Base-by-base conservation (phyloP, 2,113 vertebrate genomes). In the Electrona antarctica region DNA sequence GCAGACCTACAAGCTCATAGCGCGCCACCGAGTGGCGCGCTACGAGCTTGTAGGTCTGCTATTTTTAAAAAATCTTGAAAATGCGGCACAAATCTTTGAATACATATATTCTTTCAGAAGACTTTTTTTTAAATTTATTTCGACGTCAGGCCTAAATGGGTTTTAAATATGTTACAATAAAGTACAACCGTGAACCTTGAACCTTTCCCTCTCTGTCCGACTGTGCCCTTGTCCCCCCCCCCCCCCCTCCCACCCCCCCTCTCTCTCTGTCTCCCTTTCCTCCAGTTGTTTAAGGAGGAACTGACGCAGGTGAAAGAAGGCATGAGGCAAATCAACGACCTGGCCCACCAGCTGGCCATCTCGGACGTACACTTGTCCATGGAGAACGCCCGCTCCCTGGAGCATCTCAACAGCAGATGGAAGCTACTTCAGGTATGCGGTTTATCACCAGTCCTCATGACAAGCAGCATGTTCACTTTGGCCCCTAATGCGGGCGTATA, bases 271-370 rank as follows among this genome's bases (percentile, higher is more conserved):
- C 63, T 1, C 55, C 55, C 0, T 75, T 61, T 29, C 67, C 45
- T 84, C 46, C 79, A 99, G 98, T 85, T 98, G 50, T 98, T 98
- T 89, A 98, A 97, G 85, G 96, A 99, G 82, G 97, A 99, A 83
- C 92, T 98, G 55, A 92, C 91, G 8, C 95, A 97, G 46, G 87
- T 98, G 87, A 97, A 97, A 88, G 96, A 98, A 65, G 96, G 95
- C 47, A 96, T 97, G 92, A 98, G 97, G 84, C 90, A 95, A 67
- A 91, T 97, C 67, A 98, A 99, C 77, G 98, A 99, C 74, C 92
- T 98, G 56, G 97, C 98, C 0, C 98, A 99, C 88, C 96, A 99
- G 83, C 93, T 99, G 73, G 98, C 98, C 41, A 95, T 98, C 86
- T 96, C 96, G 0, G 96, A 98, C 70, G 98, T 99, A 13, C 98